phyloP scores from a whole-genome alignment of 2,797 vertebrate genomes.

The Anas flavirostris region DNA sequence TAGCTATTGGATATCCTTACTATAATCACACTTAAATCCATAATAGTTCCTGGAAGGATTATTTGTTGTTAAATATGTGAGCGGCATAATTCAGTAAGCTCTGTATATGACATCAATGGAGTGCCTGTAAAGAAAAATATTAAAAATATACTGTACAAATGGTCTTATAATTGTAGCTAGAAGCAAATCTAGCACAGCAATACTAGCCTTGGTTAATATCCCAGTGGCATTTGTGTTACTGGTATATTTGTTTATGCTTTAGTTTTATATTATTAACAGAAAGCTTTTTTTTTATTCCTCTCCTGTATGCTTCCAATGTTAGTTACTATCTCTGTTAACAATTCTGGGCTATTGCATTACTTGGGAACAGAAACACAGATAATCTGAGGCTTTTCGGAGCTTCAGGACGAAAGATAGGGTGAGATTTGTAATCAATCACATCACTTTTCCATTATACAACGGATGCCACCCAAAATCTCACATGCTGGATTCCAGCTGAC shows the following conservation, averaged over 20 bases:
- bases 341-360: not conserved
- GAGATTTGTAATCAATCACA: not conserved
- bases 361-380: not conserved
- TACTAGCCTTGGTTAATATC: not conserved
- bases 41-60: constrained; percentile 53
- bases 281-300: not conserved
- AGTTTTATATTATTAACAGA: not conserved
- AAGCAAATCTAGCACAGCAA: constrained; percentile 32
- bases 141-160: constrained; percentile 48
- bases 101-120: constrained; percentile 29
- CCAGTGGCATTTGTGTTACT: not conserved
- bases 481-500: not conserved
- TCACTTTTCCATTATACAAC: not conserved
- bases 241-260: constrained; percentile 8
- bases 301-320: not conserved
- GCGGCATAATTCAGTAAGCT: constrained; percentile 39
- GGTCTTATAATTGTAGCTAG: constrained; percentile 42
- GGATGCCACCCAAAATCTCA: not conserved
- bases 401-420: not conserved
- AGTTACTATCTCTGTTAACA: not conserved
- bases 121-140: constrained; percentile 20
- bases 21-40: constrained; percentile 48
- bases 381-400: not conserved
- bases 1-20: constrained; percentile 5
- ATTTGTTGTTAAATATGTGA: constrained; percentile 61